phyloP scores from a whole-genome alignment of 2,888 invertebrate genomes.

The Holacanthella duospinosa region DNA sequence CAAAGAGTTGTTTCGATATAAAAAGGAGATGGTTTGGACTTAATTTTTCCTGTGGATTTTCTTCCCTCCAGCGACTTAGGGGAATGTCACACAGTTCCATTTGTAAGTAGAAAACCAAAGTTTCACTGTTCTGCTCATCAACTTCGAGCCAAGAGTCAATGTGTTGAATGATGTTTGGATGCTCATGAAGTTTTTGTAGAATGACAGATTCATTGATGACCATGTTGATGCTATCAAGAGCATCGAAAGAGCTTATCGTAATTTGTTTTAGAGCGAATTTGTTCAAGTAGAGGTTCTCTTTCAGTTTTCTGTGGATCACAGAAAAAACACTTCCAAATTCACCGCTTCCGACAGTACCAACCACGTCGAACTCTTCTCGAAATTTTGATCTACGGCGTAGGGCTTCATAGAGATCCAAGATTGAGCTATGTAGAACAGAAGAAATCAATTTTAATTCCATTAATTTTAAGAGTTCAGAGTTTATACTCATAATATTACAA shows the following conservation, averaged over 20 bases:
- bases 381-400: constrained; percentile 26
- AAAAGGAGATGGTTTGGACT: background rate
- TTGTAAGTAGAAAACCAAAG: constrained; percentile 14
- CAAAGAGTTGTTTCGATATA: constrained; percentile 7
- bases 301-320: constrained; percentile 9
- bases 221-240: constrained; percentile 24
- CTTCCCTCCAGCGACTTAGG: constrained; percentile 11
- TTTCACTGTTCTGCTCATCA: constrained; percentile 7
- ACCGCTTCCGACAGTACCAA: constrained; percentile 22
- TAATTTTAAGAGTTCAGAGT: background rate
- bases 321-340: constrained; percentile 29
- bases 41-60: background rate
- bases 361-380: constrained; percentile 18
- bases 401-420: constrained; percentile 25
- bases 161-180: constrained; percentile 25
- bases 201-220: constrained; percentile 29
- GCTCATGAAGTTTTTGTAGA: constrained; percentile 21
- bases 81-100: constrained; percentile 17
- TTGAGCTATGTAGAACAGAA: constrained; percentile 17
- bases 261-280: constrained; percentile 28
- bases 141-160: constrained; percentile 32
- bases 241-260: constrained; percentile 14
- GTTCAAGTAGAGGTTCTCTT: background rate
- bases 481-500: background rate
- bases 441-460: background rate